These are phyloP conservation scores for Acrossocheilus wenchowensis DNA, from an alignment of 2,797 vertebrate genomes.

Conservation along the genomic window DNA sequence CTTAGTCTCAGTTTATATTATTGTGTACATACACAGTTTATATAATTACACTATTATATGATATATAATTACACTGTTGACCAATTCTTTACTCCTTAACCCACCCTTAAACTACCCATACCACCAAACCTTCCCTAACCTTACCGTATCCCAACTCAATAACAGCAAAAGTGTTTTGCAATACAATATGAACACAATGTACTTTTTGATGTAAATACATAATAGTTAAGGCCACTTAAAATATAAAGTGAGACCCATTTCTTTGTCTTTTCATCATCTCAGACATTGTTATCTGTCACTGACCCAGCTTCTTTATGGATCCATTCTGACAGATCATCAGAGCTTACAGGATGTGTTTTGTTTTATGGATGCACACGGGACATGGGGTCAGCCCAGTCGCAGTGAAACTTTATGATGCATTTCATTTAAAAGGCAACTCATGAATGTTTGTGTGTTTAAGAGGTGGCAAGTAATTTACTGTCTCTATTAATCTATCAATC, in stretches of 20 bases:
- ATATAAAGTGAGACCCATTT: background rate
- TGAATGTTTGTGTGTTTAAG: conserved; percentile 28
- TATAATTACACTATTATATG: background rate
- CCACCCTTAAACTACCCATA: background rate
- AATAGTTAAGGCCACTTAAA: background rate
- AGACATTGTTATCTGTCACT: background rate
- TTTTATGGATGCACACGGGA: conserved; percentile 37
- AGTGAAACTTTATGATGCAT: conserved; percentile 50
- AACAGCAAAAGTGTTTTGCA: too few species aligned
- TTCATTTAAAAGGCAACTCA: conserved; percentile 24
- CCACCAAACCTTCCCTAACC: too few species aligned
- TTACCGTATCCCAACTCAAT: too few species aligned
- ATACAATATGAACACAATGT: too few species aligned
- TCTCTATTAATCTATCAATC: conserved; percentile 18
- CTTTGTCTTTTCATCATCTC: background rate
- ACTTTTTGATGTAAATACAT: too few species aligned
- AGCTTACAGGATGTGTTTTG: conserved; percentile 22
- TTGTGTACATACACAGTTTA: background rate
- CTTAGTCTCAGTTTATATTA: too few species aligned
- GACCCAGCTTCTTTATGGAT: background rate
- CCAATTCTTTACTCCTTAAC: background rate
- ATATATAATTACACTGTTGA: background rate
- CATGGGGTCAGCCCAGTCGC: conserved; percentile 29
- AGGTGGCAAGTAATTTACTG: conserved; percentile 15
- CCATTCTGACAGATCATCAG: background rate